Evolutionary conservation across 1,140 invertebrate species (phyloP).

Genomic region (Neocloeon triangulifer): DNA sequence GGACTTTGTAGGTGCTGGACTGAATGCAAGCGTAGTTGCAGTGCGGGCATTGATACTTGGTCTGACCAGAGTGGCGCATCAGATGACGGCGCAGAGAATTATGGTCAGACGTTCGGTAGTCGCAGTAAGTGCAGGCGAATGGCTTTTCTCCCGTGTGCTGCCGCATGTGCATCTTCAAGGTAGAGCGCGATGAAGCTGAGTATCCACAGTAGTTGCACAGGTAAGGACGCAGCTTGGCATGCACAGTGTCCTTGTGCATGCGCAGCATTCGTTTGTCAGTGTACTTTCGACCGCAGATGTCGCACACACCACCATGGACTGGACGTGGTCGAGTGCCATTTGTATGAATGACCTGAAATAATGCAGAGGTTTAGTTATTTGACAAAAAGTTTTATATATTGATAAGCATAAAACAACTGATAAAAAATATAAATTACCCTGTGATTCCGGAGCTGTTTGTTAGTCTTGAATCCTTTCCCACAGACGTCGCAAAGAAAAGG

Average conservation of each 20-base stretch:
- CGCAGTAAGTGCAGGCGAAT: constrained; percentile 53
- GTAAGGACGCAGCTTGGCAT: constrained; percentile 40
- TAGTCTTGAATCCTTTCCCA: constrained; percentile 52
- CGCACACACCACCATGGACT: constrained; percentile 19
- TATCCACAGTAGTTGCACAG: constrained; percentile 52
- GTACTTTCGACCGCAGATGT: constrained; percentile 34
- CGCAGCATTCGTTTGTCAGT: constrained; percentile 29
- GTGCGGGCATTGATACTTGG: constrained; percentile 43
- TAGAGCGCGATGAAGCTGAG: constrained; percentile 30
- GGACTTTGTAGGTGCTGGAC: constrained; percentile 36
- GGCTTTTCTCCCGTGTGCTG: constrained; percentile 61
- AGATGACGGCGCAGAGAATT: constrained; percentile 60
- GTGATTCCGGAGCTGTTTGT: constrained; percentile 40
- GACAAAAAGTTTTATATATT: no score
- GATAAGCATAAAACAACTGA: no score
- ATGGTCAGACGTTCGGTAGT: constrained; percentile 53
- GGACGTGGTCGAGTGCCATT: constrained; percentile 13
- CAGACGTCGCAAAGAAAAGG: constrained; percentile 38
- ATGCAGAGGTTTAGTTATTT: no score
- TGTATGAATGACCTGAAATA: constrained; percentile 15
- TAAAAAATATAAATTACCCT: no score
- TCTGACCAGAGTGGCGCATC: constrained; percentile 47
- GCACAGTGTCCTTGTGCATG: constrained; percentile 35
- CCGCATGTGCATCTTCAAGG: constrained; percentile 44
- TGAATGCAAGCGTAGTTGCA: constrained; percentile 48